Percentiles rank a stretch among this genome's conserved stretches.
These are phyloP conservation scores for Pedicia rivosa DNA, from an alignment of 2,888 invertebrate species.

Conservation along the genomic window DNA sequence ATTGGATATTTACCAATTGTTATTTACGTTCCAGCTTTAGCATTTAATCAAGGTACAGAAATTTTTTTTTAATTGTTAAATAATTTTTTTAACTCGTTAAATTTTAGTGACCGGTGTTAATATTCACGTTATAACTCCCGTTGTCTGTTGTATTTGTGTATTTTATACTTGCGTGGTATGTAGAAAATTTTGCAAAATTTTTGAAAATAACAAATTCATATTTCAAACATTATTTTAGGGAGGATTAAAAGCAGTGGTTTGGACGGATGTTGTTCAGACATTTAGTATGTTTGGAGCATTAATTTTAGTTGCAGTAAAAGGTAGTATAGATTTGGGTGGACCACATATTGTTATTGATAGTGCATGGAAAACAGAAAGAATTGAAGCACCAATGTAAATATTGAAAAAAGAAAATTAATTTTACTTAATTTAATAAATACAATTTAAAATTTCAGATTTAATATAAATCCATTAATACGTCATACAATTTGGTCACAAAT, in stretches of 20 bases:
- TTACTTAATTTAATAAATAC: background rate
- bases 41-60: conserved; percentile 57
- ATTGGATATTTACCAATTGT: conserved; percentile 64
- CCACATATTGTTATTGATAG: conserved; percentile 44
- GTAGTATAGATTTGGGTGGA: conserved; percentile 58
- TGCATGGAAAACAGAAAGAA: conserved; percentile 50
- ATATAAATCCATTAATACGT: conserved; percentile 58
- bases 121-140: conserved; percentile 65
- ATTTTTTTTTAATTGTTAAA: background rate
- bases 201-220: background rate
- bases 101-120: conserved; percentile 67
- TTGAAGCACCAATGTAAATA: conserved; percentile 53
- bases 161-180: conserved; percentile 73
- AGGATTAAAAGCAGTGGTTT: conserved; percentile 61
- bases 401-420: background rate
- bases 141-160: conserved; percentile 71
- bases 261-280: conserved; percentile 66
- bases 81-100: background rate
- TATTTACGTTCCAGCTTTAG: conserved; percentile 62
- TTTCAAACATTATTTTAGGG: conserved; percentile 34
- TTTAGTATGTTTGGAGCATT: conserved; percentile 63
- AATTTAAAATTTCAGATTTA: conserved; percentile 40
- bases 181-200: conserved; percentile 13
- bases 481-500: conserved; percentile 70
- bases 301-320: conserved; percentile 54